These are phyloP conservation scores for Aphidius colemani DNA, from an alignment of 2,888 invertebrate genomes.

Conservation along the genomic window DNA sequence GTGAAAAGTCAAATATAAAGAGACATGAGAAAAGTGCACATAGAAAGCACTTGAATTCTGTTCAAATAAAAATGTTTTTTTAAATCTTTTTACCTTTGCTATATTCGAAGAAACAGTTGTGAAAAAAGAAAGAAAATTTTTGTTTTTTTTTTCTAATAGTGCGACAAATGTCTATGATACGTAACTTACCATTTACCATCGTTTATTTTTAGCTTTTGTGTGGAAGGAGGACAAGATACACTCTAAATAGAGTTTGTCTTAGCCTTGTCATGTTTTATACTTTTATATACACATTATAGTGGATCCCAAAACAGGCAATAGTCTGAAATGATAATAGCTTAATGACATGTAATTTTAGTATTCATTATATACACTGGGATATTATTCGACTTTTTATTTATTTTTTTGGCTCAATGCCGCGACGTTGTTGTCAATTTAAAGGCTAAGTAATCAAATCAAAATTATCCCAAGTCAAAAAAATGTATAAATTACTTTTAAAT, in stretches of 20 bases:
- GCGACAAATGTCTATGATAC: slow-evolving; percentile 53
- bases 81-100: slow-evolving; percentile 25
- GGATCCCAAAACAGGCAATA: too few species aligned
- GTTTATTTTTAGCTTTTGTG: slow-evolving; percentile 59
- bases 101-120: slow-evolving; percentile 17
- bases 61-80: not conserved
- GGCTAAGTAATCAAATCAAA: too few species aligned
- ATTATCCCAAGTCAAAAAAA: too few species aligned
- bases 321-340: too few species aligned
- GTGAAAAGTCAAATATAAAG: not conserved
- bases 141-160: slow-evolving; percentile 25
- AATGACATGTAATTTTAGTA: too few species aligned
- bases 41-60: slow-evolving; percentile 19
- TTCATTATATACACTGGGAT: too few species aligned
- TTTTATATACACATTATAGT: too few species aligned
- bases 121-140: slow-evolving; percentile 19
- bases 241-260: slow-evolving; percentile 47
- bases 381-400: too few species aligned
- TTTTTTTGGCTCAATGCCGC: too few species aligned
- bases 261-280: slow-evolving; percentile 29
- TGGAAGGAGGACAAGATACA: slow-evolving; percentile 37
- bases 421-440: too few species aligned
- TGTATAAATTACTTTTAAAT: too few species aligned
- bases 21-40: slow-evolving; percentile 14
- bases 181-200: too few species aligned